Percentiles rank a stretch among this genome's conserved stretches.
Conservation (phyloP, 2,797 vertebrate genomes). For the Echiichthys vipera region DNA sequence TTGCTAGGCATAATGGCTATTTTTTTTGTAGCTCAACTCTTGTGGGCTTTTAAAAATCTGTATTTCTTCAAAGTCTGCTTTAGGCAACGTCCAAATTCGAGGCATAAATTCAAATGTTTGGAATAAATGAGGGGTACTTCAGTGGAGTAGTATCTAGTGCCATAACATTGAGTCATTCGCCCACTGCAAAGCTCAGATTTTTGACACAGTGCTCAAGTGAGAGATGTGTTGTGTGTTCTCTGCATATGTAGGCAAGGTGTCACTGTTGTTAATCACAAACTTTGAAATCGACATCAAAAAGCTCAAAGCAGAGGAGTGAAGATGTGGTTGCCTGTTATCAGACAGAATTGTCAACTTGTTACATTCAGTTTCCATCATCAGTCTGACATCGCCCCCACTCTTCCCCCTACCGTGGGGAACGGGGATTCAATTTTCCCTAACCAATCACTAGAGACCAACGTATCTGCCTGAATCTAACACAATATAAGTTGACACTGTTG, state of each 20-base stretch:
- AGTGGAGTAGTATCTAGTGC: conserved; percentile 46
- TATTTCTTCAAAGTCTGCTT: conserved; percentile 50
- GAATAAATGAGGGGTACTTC: conserved; percentile 53
- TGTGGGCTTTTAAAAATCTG: conserved; percentile 50
- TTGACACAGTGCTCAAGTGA: conserved; percentile 23
- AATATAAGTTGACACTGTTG: too few relatives aligned
- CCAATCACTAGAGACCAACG: too few relatives aligned
- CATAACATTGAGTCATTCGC: conserved; percentile 56
- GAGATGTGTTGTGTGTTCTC: conserved; percentile 27
- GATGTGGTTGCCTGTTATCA: too few relatives aligned
- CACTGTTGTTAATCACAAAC: conserved; percentile 17
- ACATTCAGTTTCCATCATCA: too few relatives aligned
- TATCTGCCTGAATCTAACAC: too few relatives aligned
- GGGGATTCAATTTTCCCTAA: too few relatives aligned
- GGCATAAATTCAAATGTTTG: conserved; percentile 54
- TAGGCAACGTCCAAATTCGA: conserved; percentile 44
- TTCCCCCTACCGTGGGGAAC: too few relatives aligned
- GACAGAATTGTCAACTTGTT: too few relatives aligned
- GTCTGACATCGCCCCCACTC: too few relatives aligned
- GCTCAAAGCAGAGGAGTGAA: conserved; percentile 12
- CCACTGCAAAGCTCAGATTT: conserved; percentile 32
- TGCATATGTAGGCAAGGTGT: conserved; percentile 7
- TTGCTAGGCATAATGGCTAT: conserved; percentile 22
- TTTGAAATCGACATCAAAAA: conserved; percentile 15
- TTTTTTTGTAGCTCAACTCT: conserved; percentile 29